Conservation (phyloP, 2,888 invertebrate genomes). For the Lapara coniferarum region DNA sequence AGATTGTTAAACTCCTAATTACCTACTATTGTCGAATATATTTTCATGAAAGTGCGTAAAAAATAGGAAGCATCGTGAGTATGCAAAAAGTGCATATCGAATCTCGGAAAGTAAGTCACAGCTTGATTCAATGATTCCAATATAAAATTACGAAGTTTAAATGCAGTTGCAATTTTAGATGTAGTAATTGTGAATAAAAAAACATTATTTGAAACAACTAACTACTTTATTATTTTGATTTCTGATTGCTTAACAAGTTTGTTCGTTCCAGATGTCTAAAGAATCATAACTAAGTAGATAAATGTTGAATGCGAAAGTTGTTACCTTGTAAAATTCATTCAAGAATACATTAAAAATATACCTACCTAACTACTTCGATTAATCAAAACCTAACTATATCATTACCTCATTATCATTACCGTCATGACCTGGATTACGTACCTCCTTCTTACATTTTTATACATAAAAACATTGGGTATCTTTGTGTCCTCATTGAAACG, state of each 20-base stretch:
- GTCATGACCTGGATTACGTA: not conserved
- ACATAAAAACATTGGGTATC: no score
- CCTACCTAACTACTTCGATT: no score
- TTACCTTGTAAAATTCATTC: not conserved
- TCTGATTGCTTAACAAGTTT: constrained; percentile 15
- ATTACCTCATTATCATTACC: no score
- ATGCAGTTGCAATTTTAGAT: constrained; percentile 24
- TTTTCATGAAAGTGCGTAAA: constrained; percentile 40
- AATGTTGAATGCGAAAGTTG: not conserved
- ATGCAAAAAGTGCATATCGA: constrained; percentile 41
- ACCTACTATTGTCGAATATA: constrained; percentile 37
- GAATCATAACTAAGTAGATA: not conserved
- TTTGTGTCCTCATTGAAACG: no score
- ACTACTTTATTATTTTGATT: constrained; percentile 5
- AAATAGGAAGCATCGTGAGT: constrained; percentile 27
- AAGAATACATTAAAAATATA: not conserved
- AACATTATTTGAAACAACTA: constrained; percentile 24
- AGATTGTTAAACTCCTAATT: constrained; percentile 39
- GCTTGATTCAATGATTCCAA: constrained; percentile 31
- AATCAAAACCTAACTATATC: no score
- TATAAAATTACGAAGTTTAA: constrained; percentile 24
- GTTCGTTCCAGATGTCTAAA: constrained; percentile 1
- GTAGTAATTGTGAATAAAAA: constrained; percentile 24
- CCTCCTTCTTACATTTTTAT: no score
- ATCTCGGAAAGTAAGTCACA: constrained; percentile 38